Conservation (phyloP, 2,113 vertebrate genomes). For the Gnathonemus echidnorhynchus region DNA sequence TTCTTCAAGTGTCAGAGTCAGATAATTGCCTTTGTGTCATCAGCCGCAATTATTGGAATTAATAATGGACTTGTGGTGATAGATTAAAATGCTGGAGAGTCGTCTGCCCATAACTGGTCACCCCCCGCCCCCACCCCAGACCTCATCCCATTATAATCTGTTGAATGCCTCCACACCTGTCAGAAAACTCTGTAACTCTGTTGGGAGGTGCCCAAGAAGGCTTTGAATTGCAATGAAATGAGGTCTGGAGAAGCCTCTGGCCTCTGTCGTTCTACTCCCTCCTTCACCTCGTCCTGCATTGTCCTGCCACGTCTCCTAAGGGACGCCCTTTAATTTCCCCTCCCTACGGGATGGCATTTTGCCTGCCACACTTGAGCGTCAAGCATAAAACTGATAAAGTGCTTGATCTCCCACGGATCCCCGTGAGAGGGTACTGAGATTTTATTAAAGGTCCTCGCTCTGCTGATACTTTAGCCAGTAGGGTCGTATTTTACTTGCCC, state of each 20-base stretch:
- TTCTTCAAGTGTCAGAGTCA: not conserved
- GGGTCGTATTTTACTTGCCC: not conserved
- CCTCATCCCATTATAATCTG: not conserved
- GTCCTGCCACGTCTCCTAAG: not conserved
- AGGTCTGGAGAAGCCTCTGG: not conserved
- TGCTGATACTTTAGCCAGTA: not conserved
- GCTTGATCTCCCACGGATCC: not conserved
- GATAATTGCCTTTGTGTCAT: not conserved
- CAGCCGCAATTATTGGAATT: not conserved
- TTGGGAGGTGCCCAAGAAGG: not conserved
- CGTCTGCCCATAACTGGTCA: not conserved
- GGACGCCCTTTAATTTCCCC: not conserved
- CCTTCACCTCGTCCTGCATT: not conserved
- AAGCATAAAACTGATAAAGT: not conserved
- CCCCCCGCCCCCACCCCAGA: not conserved
- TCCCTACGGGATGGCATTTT: not conserved
- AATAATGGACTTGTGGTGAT: not conserved
- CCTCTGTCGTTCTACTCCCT: not conserved
- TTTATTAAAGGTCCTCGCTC: not conserved
- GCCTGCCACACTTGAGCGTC: not conserved
- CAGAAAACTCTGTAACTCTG: not conserved
- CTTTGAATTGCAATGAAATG: slow-evolving; percentile 2
- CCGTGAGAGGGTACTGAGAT: not conserved
- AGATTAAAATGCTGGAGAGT: not conserved
- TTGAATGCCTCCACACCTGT: not conserved